Evolutionary conservation across 1,140 invertebrate genomes (phyloP).

Genomic region (Drosophila auraria): DNA sequence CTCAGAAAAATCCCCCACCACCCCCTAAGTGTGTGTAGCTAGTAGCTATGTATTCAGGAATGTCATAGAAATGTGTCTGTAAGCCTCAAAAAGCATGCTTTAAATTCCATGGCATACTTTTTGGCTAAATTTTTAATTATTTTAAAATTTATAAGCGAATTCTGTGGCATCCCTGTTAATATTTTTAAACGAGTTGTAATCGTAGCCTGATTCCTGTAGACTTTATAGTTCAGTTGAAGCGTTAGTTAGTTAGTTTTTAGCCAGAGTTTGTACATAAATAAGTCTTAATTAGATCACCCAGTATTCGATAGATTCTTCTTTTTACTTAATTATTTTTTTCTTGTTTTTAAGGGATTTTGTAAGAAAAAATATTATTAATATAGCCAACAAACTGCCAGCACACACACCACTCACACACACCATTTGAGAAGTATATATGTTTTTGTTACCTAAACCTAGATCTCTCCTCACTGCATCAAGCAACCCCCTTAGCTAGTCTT

Average conservation of each 20-base stretch:
- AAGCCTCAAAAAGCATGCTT: not conserved
- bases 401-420: constrained; percentile 25
- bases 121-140: not conserved
- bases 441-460: not conserved
- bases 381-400: constrained; percentile 56
- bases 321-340: not conserved
- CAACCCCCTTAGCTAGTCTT: constrained; percentile 63
- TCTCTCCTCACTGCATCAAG: constrained; percentile 15
- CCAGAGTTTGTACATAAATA: constrained; percentile 34
- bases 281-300: constrained; percentile 33
- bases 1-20: constrained; percentile 51
- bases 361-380: constrained; percentile 12
- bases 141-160: not conserved
- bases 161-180: not conserved
- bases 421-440: constrained; percentile 9
- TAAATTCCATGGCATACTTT: not conserved
- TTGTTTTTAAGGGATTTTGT: not conserved
- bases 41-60: not conserved
- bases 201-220: constrained; percentile 41
- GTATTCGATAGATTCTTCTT: constrained; percentile 18
- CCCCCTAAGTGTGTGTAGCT: constrained; percentile 2
- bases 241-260: constrained; percentile 44
- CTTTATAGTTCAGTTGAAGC: constrained; percentile 35
- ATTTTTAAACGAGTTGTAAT: constrained; percentile 34
- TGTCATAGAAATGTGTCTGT: not conserved